Base-by-base conservation (phyloP, 1,140 invertebrate genomes). In the Hydropsyche tenuis region DNA sequence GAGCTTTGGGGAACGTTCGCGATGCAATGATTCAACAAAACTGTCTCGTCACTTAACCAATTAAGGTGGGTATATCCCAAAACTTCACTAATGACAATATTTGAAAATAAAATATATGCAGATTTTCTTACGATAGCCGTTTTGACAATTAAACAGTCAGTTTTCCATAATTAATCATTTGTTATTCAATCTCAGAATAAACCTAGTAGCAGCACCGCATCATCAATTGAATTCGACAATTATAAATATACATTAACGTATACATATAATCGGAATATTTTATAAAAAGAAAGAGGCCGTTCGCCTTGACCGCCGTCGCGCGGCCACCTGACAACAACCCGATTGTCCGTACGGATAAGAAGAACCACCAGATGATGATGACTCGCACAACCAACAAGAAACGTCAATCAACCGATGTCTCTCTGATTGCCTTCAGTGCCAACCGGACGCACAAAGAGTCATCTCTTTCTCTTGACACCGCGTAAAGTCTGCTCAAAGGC, bases 351-450 rank as follows among this genome's bases (percentile, higher is more conserved):
- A 20, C 30, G 63, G 63, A 66, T 66, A 66, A 66, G 45, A 65
- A 65, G 27, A 70, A 70, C 62, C 73, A 22, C 30, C 22, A 6
- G 64, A 72, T 20, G 69, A 63, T 42, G 37, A 75, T 75, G 75
- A 76, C 75, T 71, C 25, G 75, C 75, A 76, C 63, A 73, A 76
- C 70, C 65, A 37, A 73, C 53, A 73, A 70, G 48, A 70, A 70
- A 70, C 68, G 75, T 76, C 75, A 68, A 76, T 76, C 75, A 76
- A 69, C 70, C 42, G 65, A 73, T 75, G 74, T 76, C 75, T 60
- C 66, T 43, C 68, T 76, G 75, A 73, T 75, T 72, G 74, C n/a
- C 56, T 20, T 69, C 46, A 45, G 23, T 16, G 43, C 65, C 42
- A 60, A 60, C 56, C 56, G n/a, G n/a, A n/a, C n/a, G n/a, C n/a